Percentiles rank a stretch among this genome's conserved stretches.
phyloP scores from a whole-genome alignment of 2,888 invertebrate species.

The Brenthis daphne region DNA sequence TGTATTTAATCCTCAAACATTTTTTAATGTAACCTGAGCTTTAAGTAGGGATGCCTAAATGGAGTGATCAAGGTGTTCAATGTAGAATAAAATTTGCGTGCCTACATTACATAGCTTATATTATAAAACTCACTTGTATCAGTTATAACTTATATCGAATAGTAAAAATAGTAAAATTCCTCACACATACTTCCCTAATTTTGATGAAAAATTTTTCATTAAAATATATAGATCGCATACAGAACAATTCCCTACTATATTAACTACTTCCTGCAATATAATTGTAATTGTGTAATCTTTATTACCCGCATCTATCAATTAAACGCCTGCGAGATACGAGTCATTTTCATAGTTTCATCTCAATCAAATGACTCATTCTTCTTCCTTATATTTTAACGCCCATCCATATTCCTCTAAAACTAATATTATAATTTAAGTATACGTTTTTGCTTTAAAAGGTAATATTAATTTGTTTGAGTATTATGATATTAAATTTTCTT shows the following conservation, averaged over 20 bases:
- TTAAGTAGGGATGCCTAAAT: too few relatives aligned
- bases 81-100: too few relatives aligned
- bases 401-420: constrained; percentile 1
- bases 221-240: too few relatives aligned
- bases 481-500: neutral
- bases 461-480: neutral
- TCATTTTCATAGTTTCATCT: constrained; percentile 24
- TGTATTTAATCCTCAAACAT: too few relatives aligned
- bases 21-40: too few relatives aligned
- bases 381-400: constrained; percentile 11
- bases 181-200: too few relatives aligned
- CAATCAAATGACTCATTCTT: constrained; percentile 18
- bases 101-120: too few relatives aligned
- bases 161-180: too few relatives aligned
- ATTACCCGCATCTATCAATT: constrained; percentile 36
- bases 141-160: too few relatives aligned
- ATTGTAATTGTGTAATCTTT: constrained; percentile 11
- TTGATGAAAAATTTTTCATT: too few relatives aligned
- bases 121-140: too few relatives aligned
- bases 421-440: constrained; percentile 7
- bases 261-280: constrained; percentile 4
- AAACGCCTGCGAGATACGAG: constrained; percentile 6
- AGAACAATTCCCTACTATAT: neutral
- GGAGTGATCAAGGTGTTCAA: too few relatives aligned
- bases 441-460: neutral